Evolutionary conservation across 2,888 invertebrate genomes (phyloP).

Genomic region (Anticlea derivata): DNA sequence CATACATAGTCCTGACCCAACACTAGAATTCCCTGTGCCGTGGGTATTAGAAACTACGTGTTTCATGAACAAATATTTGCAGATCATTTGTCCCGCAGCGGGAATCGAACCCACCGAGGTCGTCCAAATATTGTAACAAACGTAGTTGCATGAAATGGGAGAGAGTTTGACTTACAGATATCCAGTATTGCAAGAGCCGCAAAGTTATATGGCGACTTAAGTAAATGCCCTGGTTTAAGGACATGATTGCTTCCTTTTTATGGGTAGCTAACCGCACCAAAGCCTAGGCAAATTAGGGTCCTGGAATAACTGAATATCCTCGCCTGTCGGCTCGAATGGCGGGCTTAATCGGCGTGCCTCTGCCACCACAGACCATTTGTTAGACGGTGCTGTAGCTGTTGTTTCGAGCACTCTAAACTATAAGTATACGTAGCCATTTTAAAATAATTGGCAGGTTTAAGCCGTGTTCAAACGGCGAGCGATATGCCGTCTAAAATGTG

Average conservation of each 20-base stretch:
- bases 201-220: neutral
- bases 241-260: neutral
- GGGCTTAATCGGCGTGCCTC: slow-evolving; percentile 8
- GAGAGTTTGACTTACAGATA: too few relatives aligned
- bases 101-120: too few relatives aligned
- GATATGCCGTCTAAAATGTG: too few relatives aligned
- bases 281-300: slow-evolving; percentile 25
- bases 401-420: neutral
- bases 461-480: too few relatives aligned
- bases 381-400: neutral
- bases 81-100: too few relatives aligned
- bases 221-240: neutral
- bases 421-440: neutral
- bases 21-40: too few relatives aligned
- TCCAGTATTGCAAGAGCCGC: too few relatives aligned
- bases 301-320: slow-evolving; percentile 26
- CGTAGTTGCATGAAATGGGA: too few relatives aligned
- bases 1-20: too few relatives aligned
- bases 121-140: too few relatives aligned
- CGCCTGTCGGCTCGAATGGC: slow-evolving; percentile 5
- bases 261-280: slow-evolving; percentile 31
- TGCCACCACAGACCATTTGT: slow-evolving; percentile 7
- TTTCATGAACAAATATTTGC: too few relatives aligned
- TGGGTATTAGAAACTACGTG: too few relatives aligned
- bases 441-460: neutral